A percentile compares a stretch with the other conserved stretches of the same genome.
Evolutionary conservation across 1,140 invertebrate genomes (phyloP).

Genomic region (Pseudomyrmex flavicornis): DNA sequence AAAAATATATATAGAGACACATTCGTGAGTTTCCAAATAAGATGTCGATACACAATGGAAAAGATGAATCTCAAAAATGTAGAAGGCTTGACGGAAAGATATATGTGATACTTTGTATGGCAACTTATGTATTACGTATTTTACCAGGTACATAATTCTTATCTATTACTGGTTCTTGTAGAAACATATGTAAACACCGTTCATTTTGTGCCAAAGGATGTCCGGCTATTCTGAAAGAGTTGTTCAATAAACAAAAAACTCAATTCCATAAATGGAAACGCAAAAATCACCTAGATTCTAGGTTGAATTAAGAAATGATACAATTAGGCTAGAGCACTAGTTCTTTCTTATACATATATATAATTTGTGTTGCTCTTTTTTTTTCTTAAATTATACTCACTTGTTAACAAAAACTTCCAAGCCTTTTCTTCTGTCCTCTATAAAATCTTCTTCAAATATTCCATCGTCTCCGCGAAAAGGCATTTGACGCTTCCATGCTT

Average conservation of each 20-base stretch:
- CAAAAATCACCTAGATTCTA: too few relatives aligned
- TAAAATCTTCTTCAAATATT: constrained; percentile 99
- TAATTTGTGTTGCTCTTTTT: neutral
- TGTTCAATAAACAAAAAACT: neutral
- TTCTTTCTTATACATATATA: too few relatives aligned
- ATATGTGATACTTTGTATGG: constrained; percentile 67
- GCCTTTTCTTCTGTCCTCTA: constrained; percentile 99
- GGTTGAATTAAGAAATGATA: too few relatives aligned
- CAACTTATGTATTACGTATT: constrained; percentile 96
- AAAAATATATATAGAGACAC: constrained; percentile 59
- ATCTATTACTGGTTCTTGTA: constrained; percentile 98
- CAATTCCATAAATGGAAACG: too few relatives aligned
- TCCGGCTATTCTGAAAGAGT: constrained; percentile 94
- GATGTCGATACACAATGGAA: constrained; percentile 58
- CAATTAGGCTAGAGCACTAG: too few relatives aligned
- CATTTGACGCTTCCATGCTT: constrained; percentile 99
- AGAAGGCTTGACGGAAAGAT: constrained; percentile 69
- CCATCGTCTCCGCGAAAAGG: constrained; percentile 99
- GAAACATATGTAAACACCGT: constrained; percentile 99
- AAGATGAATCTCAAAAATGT: constrained; percentile 58
- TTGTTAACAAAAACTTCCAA: constrained; percentile 99
- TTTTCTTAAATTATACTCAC: constrained; percentile 85
- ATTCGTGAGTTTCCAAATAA: constrained; percentile 57
- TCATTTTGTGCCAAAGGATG: constrained; percentile 99
- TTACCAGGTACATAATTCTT: constrained; percentile 99